Base-by-base conservation (phyloP, 2,888 invertebrate species). In the Erebia aethiops region DNA sequence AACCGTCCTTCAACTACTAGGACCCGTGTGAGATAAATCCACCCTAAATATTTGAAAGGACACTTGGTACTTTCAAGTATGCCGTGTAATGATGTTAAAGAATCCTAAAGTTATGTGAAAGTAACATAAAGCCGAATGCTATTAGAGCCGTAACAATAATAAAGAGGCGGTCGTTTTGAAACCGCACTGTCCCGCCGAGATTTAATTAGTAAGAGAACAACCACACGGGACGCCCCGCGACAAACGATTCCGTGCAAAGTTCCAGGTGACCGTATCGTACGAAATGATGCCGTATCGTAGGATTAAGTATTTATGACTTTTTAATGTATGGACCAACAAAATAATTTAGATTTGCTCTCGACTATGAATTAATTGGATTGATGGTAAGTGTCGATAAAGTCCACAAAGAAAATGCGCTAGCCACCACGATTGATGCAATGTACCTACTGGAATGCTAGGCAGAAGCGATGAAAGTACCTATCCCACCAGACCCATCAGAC, bases 91-190 rank as follows among this genome's bases (percentile, higher is more conserved):
- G 58, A 61, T 61, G 61, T 63, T 63, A 70, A 70, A 67, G 67
- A 74, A 74, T 70, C 64, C 74, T 65, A 65, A 69, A 70, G 71
- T 74, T 67, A 74, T 16, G 64, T 64, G 68, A 71, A 75, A 74
- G 73, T 60, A 69, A 72, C 57, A 61, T 88, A 89, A 91, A 92
- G 91, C 90, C 91, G 90, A 90, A 91, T 91, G 92, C 91, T 91
- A 92, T 91, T 91, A 91, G 88, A 87, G 88, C 87, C 86, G 87
- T 88, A 87, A 90, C 91, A 90, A 92, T 92, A 92, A 92, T 92
- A 91, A 92, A 92, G 92, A 92, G 90, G 90, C 88, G 87, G 91
- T 87, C 91, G 90, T 88, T 89, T 87, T 86, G 87, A 86, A 89
- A 90, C 91, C 90, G 88, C 90, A 87, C 83, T 87, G 87, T 87